Percentiles rank a stretch among this genome's conserved stretches.
phyloP scores from a whole-genome alignment of 2,113 vertebrate genomes.

The Odocoileus hemionus region DNA sequence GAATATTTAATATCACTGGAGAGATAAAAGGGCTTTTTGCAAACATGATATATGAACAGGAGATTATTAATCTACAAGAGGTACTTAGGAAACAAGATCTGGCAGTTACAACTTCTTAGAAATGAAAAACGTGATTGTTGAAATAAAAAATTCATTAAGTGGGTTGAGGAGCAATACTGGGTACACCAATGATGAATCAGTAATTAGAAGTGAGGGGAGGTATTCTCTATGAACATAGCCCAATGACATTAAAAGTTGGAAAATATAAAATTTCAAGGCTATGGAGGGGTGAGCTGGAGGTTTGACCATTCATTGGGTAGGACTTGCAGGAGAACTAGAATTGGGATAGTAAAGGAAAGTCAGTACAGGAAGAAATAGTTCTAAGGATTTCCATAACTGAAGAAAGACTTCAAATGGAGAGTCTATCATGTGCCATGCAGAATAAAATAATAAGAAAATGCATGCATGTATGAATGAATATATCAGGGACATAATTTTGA shows the following conservation, averaged over 20 bases:
- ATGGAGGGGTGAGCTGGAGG: not conserved
- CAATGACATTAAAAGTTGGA: not conserved
- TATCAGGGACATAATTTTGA: not conserved
- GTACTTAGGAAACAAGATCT: not conserved
- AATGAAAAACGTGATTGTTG: slow-evolving; percentile 4
- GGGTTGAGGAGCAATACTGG: not conserved
- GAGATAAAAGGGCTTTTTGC: not conserved
- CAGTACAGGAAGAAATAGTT: not conserved
- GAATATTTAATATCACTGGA: not conserved
- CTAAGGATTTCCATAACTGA: not conserved
- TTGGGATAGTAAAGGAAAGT: not conserved
- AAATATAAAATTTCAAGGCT: not conserved
- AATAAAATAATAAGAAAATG: not conserved
- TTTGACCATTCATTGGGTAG: not conserved
- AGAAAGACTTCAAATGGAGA: not conserved
- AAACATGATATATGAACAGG: not conserved
- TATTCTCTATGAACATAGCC: not conserved
- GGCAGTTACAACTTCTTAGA: not conserved
- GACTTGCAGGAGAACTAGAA: not conserved
- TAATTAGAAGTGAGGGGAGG: not conserved
- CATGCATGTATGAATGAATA: not conserved
- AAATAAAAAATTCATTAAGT: slow-evolving; percentile 29
- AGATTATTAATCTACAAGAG: not conserved
- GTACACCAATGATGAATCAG: not conserved
- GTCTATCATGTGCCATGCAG: not conserved